phyloP scores from a whole-genome alignment of 2,113 vertebrate species.

The Carlito syrichta region DNA sequence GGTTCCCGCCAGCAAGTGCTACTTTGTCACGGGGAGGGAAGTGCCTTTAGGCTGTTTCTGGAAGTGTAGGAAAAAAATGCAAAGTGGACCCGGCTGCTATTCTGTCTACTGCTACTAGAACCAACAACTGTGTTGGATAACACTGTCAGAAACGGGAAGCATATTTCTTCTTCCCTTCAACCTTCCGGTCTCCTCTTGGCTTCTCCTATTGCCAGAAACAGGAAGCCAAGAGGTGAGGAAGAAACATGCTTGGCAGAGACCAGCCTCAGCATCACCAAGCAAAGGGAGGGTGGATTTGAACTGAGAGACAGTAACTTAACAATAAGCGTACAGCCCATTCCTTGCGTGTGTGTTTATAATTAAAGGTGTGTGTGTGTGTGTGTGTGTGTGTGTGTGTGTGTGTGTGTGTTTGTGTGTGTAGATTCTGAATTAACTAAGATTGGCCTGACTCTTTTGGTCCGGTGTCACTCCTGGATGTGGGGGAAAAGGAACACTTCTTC shows the following conservation, averaged over 20 bases:
- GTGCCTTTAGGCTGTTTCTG: neutral
- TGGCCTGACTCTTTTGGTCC: neutral
- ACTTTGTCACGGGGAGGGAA: neutral
- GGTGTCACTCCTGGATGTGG: rapidly evolving
- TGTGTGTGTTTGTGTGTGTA: neutral
- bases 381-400: neutral
- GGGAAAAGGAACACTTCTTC: too few relatives aligned
- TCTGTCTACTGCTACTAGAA: neutral
- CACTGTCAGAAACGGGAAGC: neutral
- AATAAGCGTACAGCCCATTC: neutral
- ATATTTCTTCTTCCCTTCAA: neutral
- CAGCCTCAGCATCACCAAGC: neutral
- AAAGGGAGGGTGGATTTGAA: neutral
- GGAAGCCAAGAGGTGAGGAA: neutral
- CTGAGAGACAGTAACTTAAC: neutral
- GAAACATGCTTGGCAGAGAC: neutral
- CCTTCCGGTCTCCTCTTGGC: neutral
- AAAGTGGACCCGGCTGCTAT: neutral
- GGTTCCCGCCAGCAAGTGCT: neutral
- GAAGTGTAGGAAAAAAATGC: neutral
- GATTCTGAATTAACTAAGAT: neutral
- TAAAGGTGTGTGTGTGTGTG: neutral
- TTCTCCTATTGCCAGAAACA: neutral
- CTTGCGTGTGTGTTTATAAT: neutral
- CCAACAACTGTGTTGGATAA: neutral